phyloP scores from a whole-genome alignment of 2,888 invertebrate species.

The Leptodirus hochenwartii region DNA sequence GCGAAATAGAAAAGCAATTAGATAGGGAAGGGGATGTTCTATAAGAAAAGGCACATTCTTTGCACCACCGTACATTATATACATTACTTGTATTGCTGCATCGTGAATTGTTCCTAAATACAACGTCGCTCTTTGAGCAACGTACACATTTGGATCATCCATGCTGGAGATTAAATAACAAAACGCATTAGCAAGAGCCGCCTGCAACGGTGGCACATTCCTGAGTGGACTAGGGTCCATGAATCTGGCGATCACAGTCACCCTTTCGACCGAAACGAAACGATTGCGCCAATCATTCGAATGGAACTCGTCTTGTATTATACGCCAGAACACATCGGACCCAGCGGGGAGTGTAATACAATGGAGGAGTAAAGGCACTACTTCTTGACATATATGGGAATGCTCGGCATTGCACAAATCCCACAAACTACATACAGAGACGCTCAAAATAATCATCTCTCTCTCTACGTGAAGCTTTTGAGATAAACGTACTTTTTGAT shows the following conservation, averaged over 20 bases:
- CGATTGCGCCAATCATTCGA: conserved; percentile 73
- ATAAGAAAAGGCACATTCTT: background rate
- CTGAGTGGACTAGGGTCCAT: conserved; percentile 80
- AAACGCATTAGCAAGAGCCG: conserved; percentile 89
- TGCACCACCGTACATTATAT: background rate
- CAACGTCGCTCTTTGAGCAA: conserved; percentile 83
- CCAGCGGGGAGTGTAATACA: conserved; percentile 89
- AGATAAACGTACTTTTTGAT: conserved; percentile 60
- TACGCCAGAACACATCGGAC: conserved; percentile 86
- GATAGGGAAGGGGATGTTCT: no score
- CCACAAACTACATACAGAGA: conserved; percentile 63
- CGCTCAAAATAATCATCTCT: no score
- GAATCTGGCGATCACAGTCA: conserved; percentile 80
- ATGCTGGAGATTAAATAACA: conserved; percentile 91
- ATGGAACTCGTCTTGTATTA: conserved; percentile 91
- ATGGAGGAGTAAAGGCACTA: conserved; percentile 84
- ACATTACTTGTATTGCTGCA: conserved; percentile 56
- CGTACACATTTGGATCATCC: conserved; percentile 89
- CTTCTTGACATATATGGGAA: conserved; percentile 85
- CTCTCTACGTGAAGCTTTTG: background rate
- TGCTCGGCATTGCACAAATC: conserved; percentile 78
- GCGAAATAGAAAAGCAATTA: no score
- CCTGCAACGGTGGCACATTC: conserved; percentile 69
- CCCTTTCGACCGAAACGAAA: conserved; percentile 90
- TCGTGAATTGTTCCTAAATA: conserved; percentile 90